phyloP scores from a whole-genome alignment of 2,797 vertebrate genomes.

The Megaceryle alcyon region DNA sequence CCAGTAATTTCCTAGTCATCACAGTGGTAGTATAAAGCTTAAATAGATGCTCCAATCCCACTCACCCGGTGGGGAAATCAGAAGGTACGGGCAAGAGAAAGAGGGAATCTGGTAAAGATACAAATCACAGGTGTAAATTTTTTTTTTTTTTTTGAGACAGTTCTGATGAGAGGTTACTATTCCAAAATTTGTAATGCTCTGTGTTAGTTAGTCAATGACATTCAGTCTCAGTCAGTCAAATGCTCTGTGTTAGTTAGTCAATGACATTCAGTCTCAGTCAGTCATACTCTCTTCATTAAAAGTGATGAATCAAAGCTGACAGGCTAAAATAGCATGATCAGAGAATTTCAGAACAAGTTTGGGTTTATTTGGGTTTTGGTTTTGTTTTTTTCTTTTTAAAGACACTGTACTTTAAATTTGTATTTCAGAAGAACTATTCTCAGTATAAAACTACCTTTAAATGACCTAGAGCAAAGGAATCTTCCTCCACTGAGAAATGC shows the following conservation, averaged over 20 bases:
- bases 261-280: background rate
- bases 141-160: background rate
- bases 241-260: background rate
- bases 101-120: background rate
- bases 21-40: background rate
- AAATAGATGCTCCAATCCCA: background rate
- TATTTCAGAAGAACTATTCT: background rate
- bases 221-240: background rate
- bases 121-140: background rate
- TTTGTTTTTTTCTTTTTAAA: background rate
- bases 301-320: constrained; percentile 6
- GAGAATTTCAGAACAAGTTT: background rate
- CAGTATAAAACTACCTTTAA: background rate
- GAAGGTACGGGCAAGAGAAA: background rate
- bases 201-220: background rate
- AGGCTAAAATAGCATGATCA: background rate
- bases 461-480: background rate
- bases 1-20: background rate
- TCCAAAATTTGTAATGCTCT: background rate
- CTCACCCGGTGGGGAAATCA: background rate
- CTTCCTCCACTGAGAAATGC: background rate
- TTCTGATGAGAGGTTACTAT: background rate
- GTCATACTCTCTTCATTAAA: background rate
- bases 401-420: background rate
- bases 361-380: background rate